Percentiles rank a stretch among this genome's conserved stretches.
phyloP scores from a whole-genome alignment of 2,797 vertebrate genomes.

The Sciaenops ocellatus region DNA sequence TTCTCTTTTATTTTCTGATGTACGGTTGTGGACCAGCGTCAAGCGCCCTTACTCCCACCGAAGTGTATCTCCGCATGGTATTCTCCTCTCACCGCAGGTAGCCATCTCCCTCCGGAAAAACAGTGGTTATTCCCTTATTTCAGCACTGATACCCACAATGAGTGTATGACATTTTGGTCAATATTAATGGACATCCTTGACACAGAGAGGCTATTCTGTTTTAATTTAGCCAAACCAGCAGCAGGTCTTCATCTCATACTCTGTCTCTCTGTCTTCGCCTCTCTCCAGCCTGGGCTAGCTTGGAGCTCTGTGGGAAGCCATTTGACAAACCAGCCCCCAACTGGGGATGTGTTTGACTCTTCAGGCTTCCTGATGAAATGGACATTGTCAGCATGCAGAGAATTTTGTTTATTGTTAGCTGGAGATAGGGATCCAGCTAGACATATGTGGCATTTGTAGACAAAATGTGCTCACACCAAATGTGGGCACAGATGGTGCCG shows the following conservation, averaged over 20 bases:
- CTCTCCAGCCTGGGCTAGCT: slow-evolving; percentile 72
- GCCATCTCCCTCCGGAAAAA: slow-evolving; percentile 75
- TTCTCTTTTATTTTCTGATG: slow-evolving; percentile 76
- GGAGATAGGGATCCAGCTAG: slow-evolving; percentile 67
- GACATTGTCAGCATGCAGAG: slow-evolving; percentile 90
- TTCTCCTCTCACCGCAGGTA: slow-evolving; percentile 87
- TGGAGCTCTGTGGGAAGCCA: slow-evolving; percentile 92
- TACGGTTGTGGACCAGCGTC: slow-evolving; percentile 42
- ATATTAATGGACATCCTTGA: slow-evolving; percentile 78
- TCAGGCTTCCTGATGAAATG: slow-evolving; percentile 89
- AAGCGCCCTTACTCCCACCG: slow-evolving; percentile 73
- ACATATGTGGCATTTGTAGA: slow-evolving; percentile 45
- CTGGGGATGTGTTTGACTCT: slow-evolving; percentile 90
- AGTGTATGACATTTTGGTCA: slow-evolving; percentile 72
- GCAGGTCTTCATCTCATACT: slow-evolving; percentile 70
- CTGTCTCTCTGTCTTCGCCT: slow-evolving; percentile 81
- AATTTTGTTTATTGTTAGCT: slow-evolving; percentile 84
- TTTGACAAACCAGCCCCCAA: slow-evolving; percentile 90
- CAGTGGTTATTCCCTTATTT: slow-evolving; percentile 76
- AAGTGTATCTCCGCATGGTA: slow-evolving; percentile 56
- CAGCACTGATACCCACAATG: slow-evolving; percentile 58
- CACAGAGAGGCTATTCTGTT: slow-evolving; percentile 75
- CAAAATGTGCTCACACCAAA: slow-evolving; percentile 18
- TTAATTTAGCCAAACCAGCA: slow-evolving; percentile 68
- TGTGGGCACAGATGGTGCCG: slow-evolving; percentile 26